A percentile compares a stretch with the other conserved stretches of the same genome.
phyloP scores from a whole-genome alignment of 2,113 vertebrate genomes.

The Naja naja region DNA sequence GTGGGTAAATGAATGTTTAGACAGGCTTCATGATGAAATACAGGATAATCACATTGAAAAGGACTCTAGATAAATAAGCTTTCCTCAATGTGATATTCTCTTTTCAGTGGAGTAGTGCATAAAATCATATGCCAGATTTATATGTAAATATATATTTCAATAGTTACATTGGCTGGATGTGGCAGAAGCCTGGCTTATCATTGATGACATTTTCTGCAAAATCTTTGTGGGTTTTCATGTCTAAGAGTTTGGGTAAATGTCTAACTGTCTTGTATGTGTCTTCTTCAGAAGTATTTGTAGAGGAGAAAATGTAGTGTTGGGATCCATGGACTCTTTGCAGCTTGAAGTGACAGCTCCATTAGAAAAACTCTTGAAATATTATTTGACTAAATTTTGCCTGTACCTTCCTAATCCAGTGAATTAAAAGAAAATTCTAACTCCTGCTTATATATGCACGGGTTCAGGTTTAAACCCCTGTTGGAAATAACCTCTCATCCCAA shows the following conservation, averaged over 20 bases:
- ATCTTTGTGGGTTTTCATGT: background rate
- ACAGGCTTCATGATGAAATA: background rate
- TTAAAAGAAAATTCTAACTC: background rate
- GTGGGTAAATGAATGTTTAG: background rate
- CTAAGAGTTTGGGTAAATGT: background rate
- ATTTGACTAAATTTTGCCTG: conserved; percentile 6
- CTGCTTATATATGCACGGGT: background rate
- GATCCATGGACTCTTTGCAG: background rate
- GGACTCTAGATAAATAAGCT: background rate
- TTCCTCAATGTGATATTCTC: background rate
- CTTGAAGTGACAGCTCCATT: background rate
- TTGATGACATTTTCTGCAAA: background rate
- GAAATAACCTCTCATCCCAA: background rate
- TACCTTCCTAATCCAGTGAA: background rate
- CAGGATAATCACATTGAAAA: background rate
- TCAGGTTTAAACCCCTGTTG: background rate
- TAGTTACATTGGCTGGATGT: background rate
- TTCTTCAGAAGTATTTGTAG: background rate
- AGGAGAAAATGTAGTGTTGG: background rate
- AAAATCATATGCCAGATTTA: background rate
- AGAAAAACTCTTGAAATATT: background rate
- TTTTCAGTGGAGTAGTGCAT: background rate
- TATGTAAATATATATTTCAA: background rate
- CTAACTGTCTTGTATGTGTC: conserved; percentile 5
- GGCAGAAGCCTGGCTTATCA: background rate